Conservation (phyloP, 2,797 vertebrate genomes). For the Rhynchotus rufescens region DNA sequence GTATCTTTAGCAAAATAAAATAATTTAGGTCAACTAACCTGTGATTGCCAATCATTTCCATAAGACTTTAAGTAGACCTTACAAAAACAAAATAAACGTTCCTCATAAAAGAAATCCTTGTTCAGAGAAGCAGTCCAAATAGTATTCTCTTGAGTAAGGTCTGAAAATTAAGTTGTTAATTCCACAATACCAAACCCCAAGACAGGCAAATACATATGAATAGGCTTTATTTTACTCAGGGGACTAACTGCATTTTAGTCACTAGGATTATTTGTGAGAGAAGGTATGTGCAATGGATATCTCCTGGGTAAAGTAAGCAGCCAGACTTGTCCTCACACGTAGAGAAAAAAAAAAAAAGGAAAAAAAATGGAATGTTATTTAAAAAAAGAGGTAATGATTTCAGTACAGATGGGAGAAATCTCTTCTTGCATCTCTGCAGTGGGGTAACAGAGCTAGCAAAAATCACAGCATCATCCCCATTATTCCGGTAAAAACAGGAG, state of each 20-base stretch:
- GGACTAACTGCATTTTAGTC: neutral
- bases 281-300: neutral
- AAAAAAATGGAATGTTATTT: neutral
- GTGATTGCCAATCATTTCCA: neutral
- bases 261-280: neutral
- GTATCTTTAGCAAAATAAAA: neutral
- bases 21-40: neutral
- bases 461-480: neutral
- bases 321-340: neutral
- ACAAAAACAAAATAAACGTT: neutral
- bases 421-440: rapidly evolving
- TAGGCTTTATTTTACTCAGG: neutral
- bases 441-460: neutral
- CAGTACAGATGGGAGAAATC: neutral
- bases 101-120: neutral
- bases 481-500: neutral
- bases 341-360: neutral
- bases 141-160: neutral
- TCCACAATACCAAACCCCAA: neutral
- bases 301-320: neutral
- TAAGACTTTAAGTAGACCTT: neutral
- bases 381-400: neutral
- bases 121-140: neutral
- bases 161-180: neutral
- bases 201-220: neutral